Conservation (phyloP, 2,797 vertebrate species). For the Brotula barbata region DNA sequence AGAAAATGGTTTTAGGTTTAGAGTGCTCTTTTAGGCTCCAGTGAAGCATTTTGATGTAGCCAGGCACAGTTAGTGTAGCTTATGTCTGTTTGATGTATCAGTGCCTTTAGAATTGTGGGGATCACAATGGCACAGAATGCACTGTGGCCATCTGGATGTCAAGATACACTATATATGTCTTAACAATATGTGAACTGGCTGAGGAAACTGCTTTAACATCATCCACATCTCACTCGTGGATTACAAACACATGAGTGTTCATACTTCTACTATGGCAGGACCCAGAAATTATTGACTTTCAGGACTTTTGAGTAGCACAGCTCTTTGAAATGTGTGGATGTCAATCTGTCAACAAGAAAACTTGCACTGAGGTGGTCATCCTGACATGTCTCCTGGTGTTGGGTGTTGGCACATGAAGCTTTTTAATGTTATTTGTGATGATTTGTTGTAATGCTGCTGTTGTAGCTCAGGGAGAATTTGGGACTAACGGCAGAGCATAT, state of each 20-base stretch:
- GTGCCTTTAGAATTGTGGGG: constrained; percentile 23
- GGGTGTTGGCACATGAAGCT: no score
- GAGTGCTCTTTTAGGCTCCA: neutral
- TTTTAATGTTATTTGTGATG: no score
- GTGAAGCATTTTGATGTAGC: constrained; percentile 17
- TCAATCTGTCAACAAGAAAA: constrained; percentile 29
- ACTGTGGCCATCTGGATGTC: constrained; percentile 7
- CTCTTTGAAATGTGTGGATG: constrained; percentile 13
- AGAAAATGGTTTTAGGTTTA: constrained; percentile 17
- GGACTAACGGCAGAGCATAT: no score
- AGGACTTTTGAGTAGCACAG: constrained; percentile 36
- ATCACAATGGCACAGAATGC: constrained; percentile 32
- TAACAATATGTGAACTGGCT: constrained; percentile 3
- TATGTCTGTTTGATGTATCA: constrained; percentile 42
- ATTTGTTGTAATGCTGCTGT: no score
- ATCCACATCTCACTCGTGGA: constrained; percentile 19
- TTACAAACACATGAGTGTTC: constrained; percentile 20
- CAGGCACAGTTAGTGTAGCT: constrained; percentile 22
- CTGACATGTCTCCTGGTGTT: constrained; percentile 15
- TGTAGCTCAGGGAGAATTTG: no score
- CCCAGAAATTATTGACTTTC: constrained; percentile 33
- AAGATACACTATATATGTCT: constrained; percentile 5
- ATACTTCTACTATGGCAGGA: constrained; percentile 16
- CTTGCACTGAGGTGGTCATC: constrained; percentile 11
- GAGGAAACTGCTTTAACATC: constrained; percentile 30